A percentile compares a stretch with the other conserved stretches of the same genome.
These are phyloP conservation scores for Eulemur rufifrons DNA, from an alignment of 2,113 vertebrate species.

Conservation along the genomic window DNA sequence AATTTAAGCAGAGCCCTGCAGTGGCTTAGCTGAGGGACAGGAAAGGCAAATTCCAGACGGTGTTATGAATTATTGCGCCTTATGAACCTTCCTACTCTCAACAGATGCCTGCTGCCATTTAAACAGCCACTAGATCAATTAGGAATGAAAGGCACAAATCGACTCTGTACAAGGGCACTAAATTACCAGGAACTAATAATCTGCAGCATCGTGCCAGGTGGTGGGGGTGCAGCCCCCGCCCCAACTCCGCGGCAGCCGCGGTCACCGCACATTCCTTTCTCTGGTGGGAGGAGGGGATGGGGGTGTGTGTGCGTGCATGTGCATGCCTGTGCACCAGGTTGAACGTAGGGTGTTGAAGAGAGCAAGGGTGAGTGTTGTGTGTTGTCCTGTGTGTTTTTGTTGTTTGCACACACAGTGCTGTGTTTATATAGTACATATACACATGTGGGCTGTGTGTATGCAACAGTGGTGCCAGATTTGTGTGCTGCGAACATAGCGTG, in stretches of 20 bases:
- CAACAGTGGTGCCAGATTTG: neutral
- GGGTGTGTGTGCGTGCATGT: neutral
- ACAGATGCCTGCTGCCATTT: constrained; percentile 84
- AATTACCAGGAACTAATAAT: constrained; percentile 87
- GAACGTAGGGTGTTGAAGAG: neutral
- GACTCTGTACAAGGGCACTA: constrained; percentile 83
- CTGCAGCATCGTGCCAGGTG: constrained; percentile 80
- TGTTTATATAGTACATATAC: rapidly evolving
- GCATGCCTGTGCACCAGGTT: neutral
- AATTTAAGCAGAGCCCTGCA: constrained; percentile 85
- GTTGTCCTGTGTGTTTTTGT: neutral
- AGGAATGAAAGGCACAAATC: constrained; percentile 82
- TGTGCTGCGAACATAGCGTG: neutral
- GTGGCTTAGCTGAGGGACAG: constrained; percentile 85
- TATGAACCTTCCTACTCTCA: constrained; percentile 79
- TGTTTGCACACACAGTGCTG: neutral
- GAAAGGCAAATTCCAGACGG: constrained; percentile 88
- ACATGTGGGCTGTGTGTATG: neutral
- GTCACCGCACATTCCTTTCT: constrained; percentile 62
- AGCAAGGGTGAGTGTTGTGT: neutral
- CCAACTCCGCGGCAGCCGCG: constrained; percentile 30
- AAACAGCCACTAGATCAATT: constrained; percentile 83
- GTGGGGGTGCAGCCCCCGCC: constrained; percentile 74
- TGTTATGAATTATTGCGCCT: constrained; percentile 85
- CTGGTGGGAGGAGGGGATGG: constrained; percentile 32